Percentiles rank a stretch among this genome's conserved stretches.
Conservation (phyloP, 2,113 vertebrate genomes). For the Istiophorus platypterus region DNA sequence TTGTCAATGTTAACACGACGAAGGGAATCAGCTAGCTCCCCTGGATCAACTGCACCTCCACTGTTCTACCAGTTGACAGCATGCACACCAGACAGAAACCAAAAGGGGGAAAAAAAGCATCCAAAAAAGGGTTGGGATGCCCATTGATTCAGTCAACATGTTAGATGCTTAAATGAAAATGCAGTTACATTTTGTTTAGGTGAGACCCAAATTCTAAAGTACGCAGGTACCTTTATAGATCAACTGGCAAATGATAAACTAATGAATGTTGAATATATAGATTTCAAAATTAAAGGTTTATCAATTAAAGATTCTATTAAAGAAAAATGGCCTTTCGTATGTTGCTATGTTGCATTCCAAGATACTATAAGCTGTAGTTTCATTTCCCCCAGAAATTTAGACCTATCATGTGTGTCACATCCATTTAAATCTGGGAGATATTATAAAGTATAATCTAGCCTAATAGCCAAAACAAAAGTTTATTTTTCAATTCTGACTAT, state of each 20-base stretch:
- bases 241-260: neutral
- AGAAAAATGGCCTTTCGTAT: neutral
- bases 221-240: neutral
- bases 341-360: neutral
- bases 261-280: neutral
- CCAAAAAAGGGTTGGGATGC: neutral
- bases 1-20: slow-evolving; percentile 77
- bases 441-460: too few relatives aligned
- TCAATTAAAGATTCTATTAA: neutral
- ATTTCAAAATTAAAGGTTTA: neutral
- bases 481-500: too few relatives aligned
- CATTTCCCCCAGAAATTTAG: neutral
- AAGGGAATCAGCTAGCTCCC: slow-evolving; percentile 86
- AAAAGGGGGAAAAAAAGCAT: slow-evolving; percentile 28
- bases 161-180: neutral
- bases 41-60: slow-evolving; percentile 85
- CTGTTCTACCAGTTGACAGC: slow-evolving; percentile 84
- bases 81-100: slow-evolving; percentile 71
- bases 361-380: neutral
- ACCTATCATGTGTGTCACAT: neutral
- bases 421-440: too few relatives aligned
- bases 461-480: too few relatives aligned
- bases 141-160: slow-evolving; percentile 46
- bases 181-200: neutral
- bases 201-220: neutral